These are phyloP conservation scores for Lasioglossum pauxillum DNA, from an alignment of 2,888 invertebrate genomes.

Conservation along the genomic window DNA sequence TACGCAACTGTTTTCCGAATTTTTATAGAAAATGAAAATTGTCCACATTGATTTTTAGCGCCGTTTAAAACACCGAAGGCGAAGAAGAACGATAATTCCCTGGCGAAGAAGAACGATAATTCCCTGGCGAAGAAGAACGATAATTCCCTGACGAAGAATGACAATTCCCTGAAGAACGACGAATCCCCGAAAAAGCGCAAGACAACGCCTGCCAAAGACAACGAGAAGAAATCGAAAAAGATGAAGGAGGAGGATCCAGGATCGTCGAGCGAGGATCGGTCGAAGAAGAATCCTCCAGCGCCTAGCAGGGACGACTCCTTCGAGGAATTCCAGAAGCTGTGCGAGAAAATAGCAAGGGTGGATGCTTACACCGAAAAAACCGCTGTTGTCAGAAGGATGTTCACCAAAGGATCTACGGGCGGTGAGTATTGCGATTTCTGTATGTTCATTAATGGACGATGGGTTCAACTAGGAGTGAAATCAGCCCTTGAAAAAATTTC, in stretches of 20 bases:
- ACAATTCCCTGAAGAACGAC: neutral
- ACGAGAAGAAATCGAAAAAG: conserved; percentile 27
- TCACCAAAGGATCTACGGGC: conserved; percentile 85
- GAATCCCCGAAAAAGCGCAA: conserved; percentile 29
- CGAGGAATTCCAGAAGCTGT: conserved; percentile 91
- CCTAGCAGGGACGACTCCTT: conserved; percentile 89
- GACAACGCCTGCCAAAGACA: neutral
- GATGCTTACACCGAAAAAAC: conserved; percentile 94
- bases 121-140: neutral
- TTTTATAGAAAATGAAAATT: too few species aligned
- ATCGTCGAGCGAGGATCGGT: conserved; percentile 41
- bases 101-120: neutral
- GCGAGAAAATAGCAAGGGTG: conserved; percentile 91
- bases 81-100: too few species aligned
- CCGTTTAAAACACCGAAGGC: conserved; percentile 36
- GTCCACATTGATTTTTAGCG: conserved; percentile 38
- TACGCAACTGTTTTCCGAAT: too few species aligned
- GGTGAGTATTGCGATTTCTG: conserved; percentile 73
- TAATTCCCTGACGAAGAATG: neutral
- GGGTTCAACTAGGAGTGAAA: too few species aligned
- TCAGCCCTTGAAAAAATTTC: too few species aligned
- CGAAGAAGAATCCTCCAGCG: neutral
- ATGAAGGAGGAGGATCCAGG: conserved; percentile 55
- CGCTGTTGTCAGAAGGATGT: conserved; percentile 88
- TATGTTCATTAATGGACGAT: neutral